Evolutionary conservation across 1,140 invertebrate species (phyloP), one percentile per base, ranked within the genome.

Genomic region (Cydia splendana): DNA sequence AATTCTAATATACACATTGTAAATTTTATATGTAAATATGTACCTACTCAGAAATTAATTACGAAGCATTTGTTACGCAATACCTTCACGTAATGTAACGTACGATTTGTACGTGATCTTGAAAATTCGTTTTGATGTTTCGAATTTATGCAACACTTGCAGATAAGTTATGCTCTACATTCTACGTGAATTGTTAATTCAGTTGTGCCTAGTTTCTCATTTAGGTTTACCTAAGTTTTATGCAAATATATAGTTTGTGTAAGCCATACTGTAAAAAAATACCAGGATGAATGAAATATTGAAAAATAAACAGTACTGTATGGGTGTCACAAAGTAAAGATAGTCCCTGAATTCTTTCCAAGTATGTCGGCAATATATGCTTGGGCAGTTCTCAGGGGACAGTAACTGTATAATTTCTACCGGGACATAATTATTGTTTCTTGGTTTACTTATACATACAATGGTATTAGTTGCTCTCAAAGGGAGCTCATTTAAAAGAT

Each of bases 361-460:
- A 62, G 53, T 62, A 62, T 62, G 53, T 62, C 1, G 0, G 24
- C 4, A 62, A 20, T 62, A 10, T 3, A 62, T 62, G 53, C 18
- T 62, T 62, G 53, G 53, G 53, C 53, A 62, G 53, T 62, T 62
- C 53, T 62, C 53, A 62, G 53, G 53, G 53, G 7, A 62, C 18
- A 62, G 6, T 24, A 62, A 62, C 53, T 62, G 53, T 62, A 20
- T 62, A 62, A 62, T 62, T 62, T 62, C 53, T 62, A 62, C 53
- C 2, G 53, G 18, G 53, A 62, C 24, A 62, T 62, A 62, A 6
- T 20, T 20, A 20, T 62, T 62, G 53, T 62, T 24, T 62, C 53
- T 62, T 62, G 53, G 53, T 62, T 62, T 62, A 62, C n/a, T 62
- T 62, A 62, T 62, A 12, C 57, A 62, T 62, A 62, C 57, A 62